Conservation (phyloP, 1,140 invertebrate genomes). For the Drosophila serrata region DNA sequence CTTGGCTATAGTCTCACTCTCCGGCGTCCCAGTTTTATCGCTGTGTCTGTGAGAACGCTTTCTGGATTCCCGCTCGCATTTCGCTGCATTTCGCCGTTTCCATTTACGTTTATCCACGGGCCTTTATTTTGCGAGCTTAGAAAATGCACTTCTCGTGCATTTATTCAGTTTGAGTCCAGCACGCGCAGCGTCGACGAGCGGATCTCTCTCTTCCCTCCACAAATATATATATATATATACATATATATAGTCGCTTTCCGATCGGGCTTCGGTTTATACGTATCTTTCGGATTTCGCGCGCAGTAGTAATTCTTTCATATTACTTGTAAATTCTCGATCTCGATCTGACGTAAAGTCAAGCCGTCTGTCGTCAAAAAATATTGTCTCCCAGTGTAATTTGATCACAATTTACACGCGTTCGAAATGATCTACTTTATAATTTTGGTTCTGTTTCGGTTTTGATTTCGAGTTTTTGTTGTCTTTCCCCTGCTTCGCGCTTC, state of each 20-base stretch:
- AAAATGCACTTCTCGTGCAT: constrained; percentile 67
- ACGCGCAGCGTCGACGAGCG: constrained; percentile 74
- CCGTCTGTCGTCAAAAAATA: constrained; percentile 27
- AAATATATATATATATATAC: no score
- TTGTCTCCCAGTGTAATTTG: constrained; percentile 48
- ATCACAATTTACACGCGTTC: constrained; percentile 50
- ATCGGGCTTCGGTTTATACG: constrained; percentile 15
- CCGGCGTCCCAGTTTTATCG: constrained; percentile 1
- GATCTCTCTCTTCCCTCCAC: constrained; percentile 28
- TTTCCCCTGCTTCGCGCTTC: neutral
- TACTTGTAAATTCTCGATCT: constrained; percentile 15
- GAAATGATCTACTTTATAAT: neutral
- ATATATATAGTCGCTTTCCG: constrained; percentile 1
- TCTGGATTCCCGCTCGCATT: constrained; percentile 58
- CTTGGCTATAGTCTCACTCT: constrained; percentile 37
- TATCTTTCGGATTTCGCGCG: constrained; percentile 17
- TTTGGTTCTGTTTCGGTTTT: constrained; percentile 11
- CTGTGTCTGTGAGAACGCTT: constrained; percentile 33
- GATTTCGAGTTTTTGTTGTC: constrained; percentile 10
- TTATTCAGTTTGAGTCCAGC: constrained; percentile 74
- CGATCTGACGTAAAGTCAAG: constrained; percentile 24
- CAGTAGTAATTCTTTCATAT: constrained; percentile 14
- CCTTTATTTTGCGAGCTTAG: constrained; percentile 71
- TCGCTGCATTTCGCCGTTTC: constrained; percentile 50
- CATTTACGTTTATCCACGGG: constrained; percentile 62